Conservation (phyloP, 2,113 vertebrate genomes). For the Pterocles burchelli region DNA sequence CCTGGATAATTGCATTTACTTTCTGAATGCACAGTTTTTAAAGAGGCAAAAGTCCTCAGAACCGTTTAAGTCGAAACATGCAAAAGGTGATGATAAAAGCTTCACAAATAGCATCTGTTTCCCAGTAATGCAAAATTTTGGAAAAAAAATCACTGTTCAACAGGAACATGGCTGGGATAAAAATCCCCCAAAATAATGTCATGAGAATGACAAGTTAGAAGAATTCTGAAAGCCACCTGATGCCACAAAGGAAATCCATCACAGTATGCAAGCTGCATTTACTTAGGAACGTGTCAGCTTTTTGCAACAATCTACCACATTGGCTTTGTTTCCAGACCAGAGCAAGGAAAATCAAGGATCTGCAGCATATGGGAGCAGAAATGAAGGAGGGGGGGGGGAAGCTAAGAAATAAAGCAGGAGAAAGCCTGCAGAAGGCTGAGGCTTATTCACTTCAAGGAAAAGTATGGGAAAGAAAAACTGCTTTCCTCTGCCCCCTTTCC, state of each 20-base stretch:
- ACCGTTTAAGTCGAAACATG: conserved; percentile 17
- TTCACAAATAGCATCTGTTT: conserved; percentile 17
- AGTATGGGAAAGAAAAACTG: not conserved
- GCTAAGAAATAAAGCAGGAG: not conserved
- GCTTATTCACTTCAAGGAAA: not conserved
- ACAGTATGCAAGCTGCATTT: not conserved
- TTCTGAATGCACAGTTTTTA: conserved; percentile 26
- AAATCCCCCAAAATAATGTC: not conserved
- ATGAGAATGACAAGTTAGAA: not conserved
- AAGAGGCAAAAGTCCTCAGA: conserved; percentile 31
- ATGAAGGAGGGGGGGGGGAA: not conserved
- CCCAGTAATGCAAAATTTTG: not conserved
- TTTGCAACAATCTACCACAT: not conserved
- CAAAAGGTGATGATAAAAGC: conserved; percentile 15
- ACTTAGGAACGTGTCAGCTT: not conserved
- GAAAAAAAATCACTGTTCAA: not conserved
- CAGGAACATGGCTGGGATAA: not conserved
- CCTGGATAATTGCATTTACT: conserved; percentile 45
- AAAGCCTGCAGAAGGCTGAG: not conserved
- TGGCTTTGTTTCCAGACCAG: not conserved
- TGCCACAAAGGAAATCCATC: conserved; percentile 36
- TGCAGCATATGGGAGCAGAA: not conserved
- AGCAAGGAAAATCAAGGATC: not conserved
- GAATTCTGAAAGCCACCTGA: conserved; percentile 30
- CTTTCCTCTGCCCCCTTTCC: not conserved